Evolutionary conservation across 2,113 vertebrate genomes (phyloP), one percentile per base, ranked within the genome.

Genomic region (Calyptomena viridis): DNA sequence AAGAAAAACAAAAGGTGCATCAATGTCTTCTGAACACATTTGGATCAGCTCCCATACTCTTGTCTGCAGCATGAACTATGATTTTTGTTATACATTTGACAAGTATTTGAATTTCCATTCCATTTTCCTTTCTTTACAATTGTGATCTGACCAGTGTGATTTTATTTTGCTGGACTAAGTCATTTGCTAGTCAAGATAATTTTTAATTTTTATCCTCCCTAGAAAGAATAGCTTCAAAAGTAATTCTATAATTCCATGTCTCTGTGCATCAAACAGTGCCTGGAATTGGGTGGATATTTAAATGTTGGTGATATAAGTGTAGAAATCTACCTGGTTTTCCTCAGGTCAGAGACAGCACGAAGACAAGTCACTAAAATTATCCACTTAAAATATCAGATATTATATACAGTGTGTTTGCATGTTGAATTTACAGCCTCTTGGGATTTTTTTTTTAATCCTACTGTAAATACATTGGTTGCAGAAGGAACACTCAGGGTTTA

Each of bases 91-190:
- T 0, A 86, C 92, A 75, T 96, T 81, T 94, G 64, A 92, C 82
- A 94, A 96, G 64, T 90, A 74, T 83, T 92, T 95, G 56, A 88
- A 63, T 49, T 56, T 97, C 83, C 88, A 95, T 94, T 74, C 68
- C 85, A 95, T 96, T 90, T 94, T 84, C 44, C 62, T 95, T 95
- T 89, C 89, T 83, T 91, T 78, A 47, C 53, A 87, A 1, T 72
- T 16, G 56, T 91, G 85, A 86, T 66, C 80, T 83, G 87, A 96
- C 74, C 87, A 25, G 64, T 85, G 93, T 93, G 85, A 94, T 93
- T 95, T 94, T 88, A 68, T 90, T 93, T 95, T 87, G 83, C 93
- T 94, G 93, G 90, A 93, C 93, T 93, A 33, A 93, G 90, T 94
- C 92, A 86, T 94, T 84, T 95, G 74, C 85, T 93, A 49, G 63